phyloP scores from a whole-genome alignment of 1,140 invertebrate species.

The Lordiphosa stackelbergi region DNA sequence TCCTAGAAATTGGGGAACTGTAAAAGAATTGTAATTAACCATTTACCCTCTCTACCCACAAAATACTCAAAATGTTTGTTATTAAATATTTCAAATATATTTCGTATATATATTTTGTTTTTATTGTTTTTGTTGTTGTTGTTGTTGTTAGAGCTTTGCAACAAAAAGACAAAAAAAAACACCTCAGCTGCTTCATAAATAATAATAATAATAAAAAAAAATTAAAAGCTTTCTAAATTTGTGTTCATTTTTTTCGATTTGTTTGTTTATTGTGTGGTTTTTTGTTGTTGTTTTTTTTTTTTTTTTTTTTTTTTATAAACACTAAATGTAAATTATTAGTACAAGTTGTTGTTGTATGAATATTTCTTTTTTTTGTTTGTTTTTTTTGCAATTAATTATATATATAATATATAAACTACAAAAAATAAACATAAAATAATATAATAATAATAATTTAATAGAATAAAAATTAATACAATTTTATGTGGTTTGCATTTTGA shows the following conservation, averaged over 20 bases:
- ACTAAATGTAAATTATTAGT: slow-evolving; percentile 63
- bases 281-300: slow-evolving; percentile 23
- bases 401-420: slow-evolving; percentile 49
- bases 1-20: too few species aligned
- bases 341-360: slow-evolving; percentile 41
- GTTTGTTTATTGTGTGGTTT: slow-evolving; percentile 50
- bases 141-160: slow-evolving; percentile 9
- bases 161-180: slow-evolving; percentile 9
- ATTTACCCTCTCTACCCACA: too few species aligned
- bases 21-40: too few species aligned
- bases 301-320: slow-evolving; percentile 40
- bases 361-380: slow-evolving; percentile 23
- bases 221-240: slow-evolving; percentile 34
- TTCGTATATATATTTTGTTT: slow-evolving; percentile 24
- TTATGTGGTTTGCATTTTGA: slow-evolving; percentile 24
- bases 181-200: background rate
- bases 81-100: slow-evolving; percentile 25
- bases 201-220: slow-evolving; percentile 19
- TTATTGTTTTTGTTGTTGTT: slow-evolving; percentile 8
- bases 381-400: slow-evolving; percentile 45
- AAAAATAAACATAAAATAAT: slow-evolving; percentile 72
- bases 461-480: slow-evolving; percentile 76
- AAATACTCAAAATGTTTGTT: too few species aligned
- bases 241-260: slow-evolving; percentile 43
- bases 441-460: slow-evolving; percentile 76